phyloP scores from a whole-genome alignment of 2,113 vertebrate genomes.

The Syngnathus scovelli region DNA sequence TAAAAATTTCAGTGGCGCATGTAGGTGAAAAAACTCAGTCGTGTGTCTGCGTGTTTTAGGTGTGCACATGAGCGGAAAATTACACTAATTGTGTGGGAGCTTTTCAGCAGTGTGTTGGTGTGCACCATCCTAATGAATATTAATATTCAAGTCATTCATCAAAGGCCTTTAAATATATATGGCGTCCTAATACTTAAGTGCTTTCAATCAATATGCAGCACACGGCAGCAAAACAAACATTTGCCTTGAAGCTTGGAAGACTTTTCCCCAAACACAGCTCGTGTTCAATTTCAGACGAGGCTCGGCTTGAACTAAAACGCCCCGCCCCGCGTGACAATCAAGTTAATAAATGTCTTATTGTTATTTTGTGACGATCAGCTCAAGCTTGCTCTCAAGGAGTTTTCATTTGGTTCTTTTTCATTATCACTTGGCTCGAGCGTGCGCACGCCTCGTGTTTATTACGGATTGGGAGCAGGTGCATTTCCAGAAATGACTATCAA shows the following conservation, averaged over 20 bases:
- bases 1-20: too few relatives aligned
- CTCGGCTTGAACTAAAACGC: slow-evolving; percentile 48
- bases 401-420: background rate
- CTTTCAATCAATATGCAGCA: background rate
- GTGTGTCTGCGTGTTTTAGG: too few relatives aligned
- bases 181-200: background rate
- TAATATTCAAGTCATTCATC: background rate
- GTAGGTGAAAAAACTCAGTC: too few relatives aligned
- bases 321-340: slow-evolving; percentile 40
- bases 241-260: slow-evolving; percentile 15
- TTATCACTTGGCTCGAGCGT: slow-evolving; percentile 33
- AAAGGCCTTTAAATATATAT: background rate
- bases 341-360: slow-evolving; percentile 40
- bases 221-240: background rate
- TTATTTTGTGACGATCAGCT: slow-evolving; percentile 32
- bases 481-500: slow-evolving; percentile 51
- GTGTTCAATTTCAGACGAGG: slow-evolving; percentile 14
- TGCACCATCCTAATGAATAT: background rate
- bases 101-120: background rate
- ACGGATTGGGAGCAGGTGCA: slow-evolving; percentile 67
- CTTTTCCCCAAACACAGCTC: slow-evolving; percentile 20
- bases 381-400: slow-evolving; percentile 30
- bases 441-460: slow-evolving; percentile 54
- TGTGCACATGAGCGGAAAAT: too few relatives aligned
- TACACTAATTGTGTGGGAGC: background rate